A percentile compares a stretch with the other conserved stretches of the same genome.
Evolutionary conservation across 1,140 invertebrate genomes (phyloP).

Genomic region (Bombus sylvicola): DNA sequence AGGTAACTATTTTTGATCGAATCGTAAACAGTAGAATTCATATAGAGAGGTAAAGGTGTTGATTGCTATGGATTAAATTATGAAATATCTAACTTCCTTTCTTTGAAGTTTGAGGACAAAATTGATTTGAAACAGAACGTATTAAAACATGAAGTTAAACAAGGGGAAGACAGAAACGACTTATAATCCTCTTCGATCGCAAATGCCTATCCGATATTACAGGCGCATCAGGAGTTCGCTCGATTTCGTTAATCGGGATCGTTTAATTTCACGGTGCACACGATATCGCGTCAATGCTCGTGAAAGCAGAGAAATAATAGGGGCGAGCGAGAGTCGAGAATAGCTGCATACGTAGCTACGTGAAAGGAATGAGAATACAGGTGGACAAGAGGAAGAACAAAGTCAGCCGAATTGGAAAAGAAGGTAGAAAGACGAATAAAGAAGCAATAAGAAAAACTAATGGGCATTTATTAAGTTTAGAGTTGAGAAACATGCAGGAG

Average conservation of each 20-base stretch:
- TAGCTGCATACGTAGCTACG: background rate
- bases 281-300: constrained; percentile 17
- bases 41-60: too few species aligned
- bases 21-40: too few species aligned
- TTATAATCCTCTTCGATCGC: background rate
- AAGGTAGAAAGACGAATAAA: too few species aligned
- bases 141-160: too few species aligned
- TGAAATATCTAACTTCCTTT: too few species aligned
- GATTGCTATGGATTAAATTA: too few species aligned
- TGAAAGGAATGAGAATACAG: background rate
- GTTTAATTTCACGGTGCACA: constrained; percentile 54
- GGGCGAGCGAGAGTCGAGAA: background rate
- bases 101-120: too few species aligned
- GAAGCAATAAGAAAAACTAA: background rate
- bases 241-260: constrained; percentile 54
- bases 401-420: background rate
- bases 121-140: too few species aligned
- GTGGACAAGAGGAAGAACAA: too few species aligned
- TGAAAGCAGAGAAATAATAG: constrained; percentile 6
- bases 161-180: too few species aligned
- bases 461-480: background rate
- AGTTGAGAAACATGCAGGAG: background rate
- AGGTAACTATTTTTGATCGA: too few species aligned
- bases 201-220: constrained; percentile 12
- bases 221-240: background rate